These are phyloP conservation scores for Drosophila anceps DNA, from an alignment of 2,888 invertebrate genomes.

Conservation along the genomic window DNA sequence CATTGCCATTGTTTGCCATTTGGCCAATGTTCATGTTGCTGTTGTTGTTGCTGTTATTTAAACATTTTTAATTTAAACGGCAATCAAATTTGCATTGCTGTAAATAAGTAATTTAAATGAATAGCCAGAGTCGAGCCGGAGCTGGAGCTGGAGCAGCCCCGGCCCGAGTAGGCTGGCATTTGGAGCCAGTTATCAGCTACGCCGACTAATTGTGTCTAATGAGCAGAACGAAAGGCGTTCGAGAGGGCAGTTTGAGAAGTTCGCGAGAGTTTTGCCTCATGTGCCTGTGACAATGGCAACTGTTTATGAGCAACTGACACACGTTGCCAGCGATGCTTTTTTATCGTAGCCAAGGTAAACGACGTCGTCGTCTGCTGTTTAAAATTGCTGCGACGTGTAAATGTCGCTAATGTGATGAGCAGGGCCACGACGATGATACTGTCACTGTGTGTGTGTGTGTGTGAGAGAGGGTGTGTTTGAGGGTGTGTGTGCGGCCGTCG, in stretches of 20 bases:
- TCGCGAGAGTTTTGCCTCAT: constrained; percentile 52
- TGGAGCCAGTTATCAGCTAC: constrained; percentile 45
- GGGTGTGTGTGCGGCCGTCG: constrained; percentile 31
- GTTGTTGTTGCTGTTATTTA: constrained; percentile 31
- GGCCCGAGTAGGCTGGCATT: constrained; percentile 35
- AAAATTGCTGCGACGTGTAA: constrained; percentile 80
- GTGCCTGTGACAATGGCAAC: constrained; percentile 76
- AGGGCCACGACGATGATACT: constrained; percentile 26
- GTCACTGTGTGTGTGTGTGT: background rate
- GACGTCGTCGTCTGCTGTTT: constrained; percentile 78
- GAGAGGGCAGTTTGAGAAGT: background rate
- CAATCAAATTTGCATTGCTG: constrained; percentile 75
- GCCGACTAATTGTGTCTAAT: constrained; percentile 72
- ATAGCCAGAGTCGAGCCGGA: constrained; percentile 15
- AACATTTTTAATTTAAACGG: constrained; percentile 67
- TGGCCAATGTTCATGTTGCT: constrained; percentile 23
- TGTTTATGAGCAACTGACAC: constrained; percentile 66
- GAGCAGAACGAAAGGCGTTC: constrained; percentile 29
- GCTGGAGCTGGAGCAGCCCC: background rate
- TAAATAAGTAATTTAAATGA: constrained; percentile 72
- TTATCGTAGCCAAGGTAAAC: constrained; percentile 48
- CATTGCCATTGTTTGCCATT: constrained; percentile 69
- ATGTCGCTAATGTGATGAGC: constrained; percentile 73
- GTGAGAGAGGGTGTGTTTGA: background rate
- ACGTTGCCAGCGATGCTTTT: constrained; percentile 8